Percentiles rank a stretch among this genome's conserved stretches.
Evolutionary conservation across 2,888 invertebrate genomes (phyloP).

Genomic region (Agrilus cyanescens): DNA sequence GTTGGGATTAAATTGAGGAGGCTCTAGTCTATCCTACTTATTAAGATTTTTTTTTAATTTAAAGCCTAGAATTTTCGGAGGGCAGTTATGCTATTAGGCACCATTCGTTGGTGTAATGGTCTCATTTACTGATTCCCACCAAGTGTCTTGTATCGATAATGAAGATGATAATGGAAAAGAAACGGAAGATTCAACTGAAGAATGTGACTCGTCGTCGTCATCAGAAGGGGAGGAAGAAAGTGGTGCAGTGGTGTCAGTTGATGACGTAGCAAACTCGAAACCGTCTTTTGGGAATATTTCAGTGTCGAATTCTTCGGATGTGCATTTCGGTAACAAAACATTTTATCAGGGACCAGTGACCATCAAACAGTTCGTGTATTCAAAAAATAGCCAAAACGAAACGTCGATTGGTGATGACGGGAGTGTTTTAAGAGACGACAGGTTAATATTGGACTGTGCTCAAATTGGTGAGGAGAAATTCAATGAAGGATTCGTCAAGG

Average conservation of each 20-base stretch:
- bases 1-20: too few species aligned
- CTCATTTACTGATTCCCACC: not conserved
- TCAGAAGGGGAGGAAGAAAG: conserved; percentile 6
- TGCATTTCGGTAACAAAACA: conserved; percentile 66
- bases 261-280: conserved; percentile 7
- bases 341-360: conserved; percentile 68
- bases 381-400: conserved; percentile 9
- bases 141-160: conserved; percentile 3
- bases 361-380: conserved; percentile 59
- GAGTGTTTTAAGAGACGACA: not conserved
- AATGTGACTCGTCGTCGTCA: conserved; percentile 11
- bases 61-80: too few species aligned
- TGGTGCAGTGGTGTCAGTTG: conserved; percentile 10
- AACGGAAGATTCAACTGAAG: conserved; percentile 10
- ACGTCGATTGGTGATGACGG: conserved; percentile 7
- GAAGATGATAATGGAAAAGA: conserved; percentile 8
- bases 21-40: too few species aligned
- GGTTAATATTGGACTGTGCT: not conserved
- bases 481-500: too few species aligned
- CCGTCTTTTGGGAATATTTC: conserved; percentile 50
- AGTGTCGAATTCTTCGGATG: conserved; percentile 55
- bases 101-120: too few species aligned
- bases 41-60: too few species aligned
- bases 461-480: too few species aligned
- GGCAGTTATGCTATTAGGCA: too few species aligned